These are phyloP conservation scores for Amazona ochrocephala DNA, from an alignment of 2,797 vertebrate genomes.

Conservation along the genomic window DNA sequence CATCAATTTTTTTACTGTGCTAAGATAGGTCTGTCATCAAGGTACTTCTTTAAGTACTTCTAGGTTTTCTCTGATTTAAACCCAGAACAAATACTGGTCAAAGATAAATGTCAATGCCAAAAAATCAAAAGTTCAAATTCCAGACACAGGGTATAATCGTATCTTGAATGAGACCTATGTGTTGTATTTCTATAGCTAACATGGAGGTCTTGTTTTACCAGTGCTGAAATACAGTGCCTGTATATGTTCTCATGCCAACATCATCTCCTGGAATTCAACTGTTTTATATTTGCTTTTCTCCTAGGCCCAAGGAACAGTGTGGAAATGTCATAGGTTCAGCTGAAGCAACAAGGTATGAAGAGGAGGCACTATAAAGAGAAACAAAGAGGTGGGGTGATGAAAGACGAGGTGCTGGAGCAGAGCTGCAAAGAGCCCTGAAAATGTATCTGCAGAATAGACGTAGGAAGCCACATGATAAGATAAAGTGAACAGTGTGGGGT, in stretches of 20 bases:
- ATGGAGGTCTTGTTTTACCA: background rate
- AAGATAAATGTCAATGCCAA: background rate
- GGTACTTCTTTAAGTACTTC: background rate
- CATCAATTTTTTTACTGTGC: background rate
- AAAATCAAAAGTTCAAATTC: background rate
- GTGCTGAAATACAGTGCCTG: background rate
- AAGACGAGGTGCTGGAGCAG: slow-evolving; percentile 4
- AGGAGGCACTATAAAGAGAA: slow-evolving; percentile 14
- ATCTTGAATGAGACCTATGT: background rate
- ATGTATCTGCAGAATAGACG: slow-evolving; percentile 1
- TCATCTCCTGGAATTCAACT: slow-evolving; percentile 31
- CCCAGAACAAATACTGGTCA: background rate
- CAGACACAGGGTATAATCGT: background rate
- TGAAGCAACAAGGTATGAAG: slow-evolving; percentile 18
- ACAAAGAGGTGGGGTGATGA: slow-evolving; percentile 18
- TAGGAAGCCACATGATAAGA: slow-evolving; percentile 62
- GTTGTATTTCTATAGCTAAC: background rate
- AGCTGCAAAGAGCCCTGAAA: slow-evolving; percentile 18
- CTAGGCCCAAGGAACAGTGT: background rate
- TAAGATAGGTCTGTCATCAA: background rate
- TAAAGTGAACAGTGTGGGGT: slow-evolving; percentile 23
- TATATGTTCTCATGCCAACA: background rate
- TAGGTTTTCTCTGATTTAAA: background rate
- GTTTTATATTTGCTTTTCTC: slow-evolving; percentile 9
- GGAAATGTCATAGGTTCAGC: slow-evolving; percentile 22